A percentile compares a stretch with the other conserved stretches of the same genome.
phyloP scores from a whole-genome alignment of 2,113 vertebrate genomes.

The Brachypteracias leptosomus region DNA sequence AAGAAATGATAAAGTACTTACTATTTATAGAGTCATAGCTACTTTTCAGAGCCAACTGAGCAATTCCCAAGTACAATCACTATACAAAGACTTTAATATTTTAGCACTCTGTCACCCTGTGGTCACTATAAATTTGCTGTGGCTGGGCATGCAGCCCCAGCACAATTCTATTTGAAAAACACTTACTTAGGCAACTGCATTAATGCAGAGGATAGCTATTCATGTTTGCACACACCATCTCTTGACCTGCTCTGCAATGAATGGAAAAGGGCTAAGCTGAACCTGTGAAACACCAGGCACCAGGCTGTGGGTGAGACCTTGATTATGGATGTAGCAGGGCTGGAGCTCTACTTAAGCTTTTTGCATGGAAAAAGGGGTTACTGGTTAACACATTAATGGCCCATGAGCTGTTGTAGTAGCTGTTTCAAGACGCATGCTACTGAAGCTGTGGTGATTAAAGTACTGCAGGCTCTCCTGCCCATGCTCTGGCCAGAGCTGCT shows the following conservation, averaged over 20 bases:
- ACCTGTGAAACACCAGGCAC: neutral
- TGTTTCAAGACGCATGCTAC: neutral
- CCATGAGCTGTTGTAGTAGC: neutral
- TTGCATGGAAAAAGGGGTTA: neutral
- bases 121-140: conserved; percentile 11
- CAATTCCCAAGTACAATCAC: neutral
- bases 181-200: neutral
- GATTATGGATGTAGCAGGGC: neutral
- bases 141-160: neutral
- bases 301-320: rapidly evolving
- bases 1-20: conserved; percentile 13
- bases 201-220: neutral
- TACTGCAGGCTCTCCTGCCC: neutral
- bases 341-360: neutral
- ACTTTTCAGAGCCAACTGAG: conserved; percentile 26
- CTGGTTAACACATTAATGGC: neutral
- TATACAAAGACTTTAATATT: conserved; percentile 21
- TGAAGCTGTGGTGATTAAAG: neutral
- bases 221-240: neutral
- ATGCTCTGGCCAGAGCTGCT: neutral
- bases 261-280: neutral
- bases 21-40: conserved; percentile 46
- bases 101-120: neutral
- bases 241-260: neutral
- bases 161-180: neutral